phyloP scores from a whole-genome alignment of 2,113 vertebrate genomes.

The Proteles cristata region DNA sequence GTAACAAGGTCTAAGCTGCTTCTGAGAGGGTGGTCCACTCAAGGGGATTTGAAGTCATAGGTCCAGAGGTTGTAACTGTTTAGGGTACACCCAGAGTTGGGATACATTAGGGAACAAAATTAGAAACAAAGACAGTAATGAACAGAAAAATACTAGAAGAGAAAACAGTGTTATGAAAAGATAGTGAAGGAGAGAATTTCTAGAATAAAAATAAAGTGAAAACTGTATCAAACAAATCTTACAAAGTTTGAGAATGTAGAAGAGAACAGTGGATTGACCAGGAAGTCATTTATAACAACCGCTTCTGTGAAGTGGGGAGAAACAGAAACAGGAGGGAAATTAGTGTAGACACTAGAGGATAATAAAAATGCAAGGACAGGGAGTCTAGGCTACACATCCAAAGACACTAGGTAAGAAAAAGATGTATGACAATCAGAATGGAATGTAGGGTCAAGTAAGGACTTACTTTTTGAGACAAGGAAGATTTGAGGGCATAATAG shows the following conservation, averaged over 20 bases:
- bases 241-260: not conserved
- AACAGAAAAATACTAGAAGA: not conserved
- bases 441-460: not conserved
- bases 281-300: constrained; percentile 24
- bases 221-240: not conserved
- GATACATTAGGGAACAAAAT: not conserved
- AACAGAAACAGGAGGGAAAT: constrained; percentile 5
- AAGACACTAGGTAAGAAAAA: constrained; percentile 38
- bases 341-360: not conserved
- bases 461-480: constrained; percentile 1
- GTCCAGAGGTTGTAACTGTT: not conserved
- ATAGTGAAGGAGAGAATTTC: not conserved
- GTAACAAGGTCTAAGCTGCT: not conserved
- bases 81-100: not conserved
- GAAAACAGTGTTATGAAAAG: not conserved
- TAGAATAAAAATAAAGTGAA: not conserved
- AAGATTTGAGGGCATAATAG: constrained; percentile 6
- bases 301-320: constrained; percentile 7
- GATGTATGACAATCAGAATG: constrained; percentile 23
- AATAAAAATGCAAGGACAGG: constrained; percentile 33
- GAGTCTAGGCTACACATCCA: not conserved
- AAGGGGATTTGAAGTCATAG: not conserved
- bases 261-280: not conserved
- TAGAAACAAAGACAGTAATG: not conserved
- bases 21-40: not conserved